Evolutionary conservation across 2,797 vertebrate species (phyloP).

Genomic region (Rhabdomys pumilio): DNA sequence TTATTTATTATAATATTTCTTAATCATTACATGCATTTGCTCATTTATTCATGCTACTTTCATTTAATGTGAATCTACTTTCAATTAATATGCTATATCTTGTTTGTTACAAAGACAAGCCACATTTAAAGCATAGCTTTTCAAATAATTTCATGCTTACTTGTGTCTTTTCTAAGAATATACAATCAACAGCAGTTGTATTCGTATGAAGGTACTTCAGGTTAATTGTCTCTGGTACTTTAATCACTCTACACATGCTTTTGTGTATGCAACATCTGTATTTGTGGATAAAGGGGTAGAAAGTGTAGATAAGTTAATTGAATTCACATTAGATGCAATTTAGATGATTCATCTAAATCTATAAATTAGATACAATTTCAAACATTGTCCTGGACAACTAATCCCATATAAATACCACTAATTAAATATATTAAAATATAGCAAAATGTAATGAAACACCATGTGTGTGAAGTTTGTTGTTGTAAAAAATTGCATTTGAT

Average conservation of each 20-base stretch:
- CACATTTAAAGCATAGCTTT: background rate
- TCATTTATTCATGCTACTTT: background rate
- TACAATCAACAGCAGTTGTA: background rate
- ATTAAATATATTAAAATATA: conserved; percentile 2
- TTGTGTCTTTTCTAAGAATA: background rate
- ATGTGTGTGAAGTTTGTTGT: conserved; percentile 20
- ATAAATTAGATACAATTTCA: conserved; percentile 40
- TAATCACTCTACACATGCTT: background rate
- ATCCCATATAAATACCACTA: background rate
- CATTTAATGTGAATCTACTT: background rate
- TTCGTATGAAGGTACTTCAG: background rate
- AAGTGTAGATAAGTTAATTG: background rate
- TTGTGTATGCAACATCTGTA: background rate
- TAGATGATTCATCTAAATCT: background rate
- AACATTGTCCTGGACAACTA: background rate
- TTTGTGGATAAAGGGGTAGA: background rate
- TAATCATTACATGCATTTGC: background rate
- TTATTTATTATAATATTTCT: background rate
- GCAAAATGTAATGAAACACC: background rate
- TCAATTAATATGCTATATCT: background rate
- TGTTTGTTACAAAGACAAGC: background rate
- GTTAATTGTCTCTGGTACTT: background rate
- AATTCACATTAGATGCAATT: background rate
- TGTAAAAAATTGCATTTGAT: conserved; percentile 63
- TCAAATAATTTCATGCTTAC: background rate